Evolutionary conservation across 2,113 vertebrate genomes (phyloP), one percentile per base, ranked within the genome.

Genomic region (Urocitellus parryii): DNA sequence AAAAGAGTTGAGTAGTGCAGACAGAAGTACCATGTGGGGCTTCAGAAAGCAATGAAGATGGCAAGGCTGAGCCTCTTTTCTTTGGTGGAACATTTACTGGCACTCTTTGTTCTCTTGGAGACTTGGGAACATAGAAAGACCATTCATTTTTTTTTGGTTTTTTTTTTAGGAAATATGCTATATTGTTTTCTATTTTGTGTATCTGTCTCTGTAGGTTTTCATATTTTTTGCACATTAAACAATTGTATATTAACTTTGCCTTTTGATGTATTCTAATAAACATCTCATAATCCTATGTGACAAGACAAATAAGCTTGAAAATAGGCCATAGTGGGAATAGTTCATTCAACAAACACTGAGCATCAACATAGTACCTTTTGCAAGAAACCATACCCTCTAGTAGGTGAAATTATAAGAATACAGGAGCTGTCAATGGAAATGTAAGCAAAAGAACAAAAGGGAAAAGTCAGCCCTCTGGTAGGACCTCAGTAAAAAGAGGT

Each of bases 201-300:
- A 37, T 39, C 22, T 45, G 6, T 37, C 39, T 45, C 39, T 88
- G 6, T 91, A 74, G 51, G 29, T 88, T 91, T 88, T 58, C 0
- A 3, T 73, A 73, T 42, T 73, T 18, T 91, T 93, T 95, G 20
- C 4, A 32, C 25, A 11, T 92, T 92, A 84, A 78, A 88, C 79
- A 11, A 83, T 88, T 96, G 96, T 53, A 34, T 78, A 61, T 83
- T 91, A 25, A 79, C 14, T 94, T 83, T 92, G 10, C n/a, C 61
- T 83, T 20, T 79, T 68, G 34, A 16, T 6, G 29, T 87, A 37
- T 90, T 96, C 70, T 39, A 56, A 34, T 93, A 20, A 93, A 17
- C 16, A 45, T 67, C 25, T 78, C 34, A 83, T 48, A 70, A 45
- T 68, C 25, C 56, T 22, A 79, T 51, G 68, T 70, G 32, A 45